Conservation (phyloP, 2,113 vertebrate species). For the Eulemur rufifrons region DNA sequence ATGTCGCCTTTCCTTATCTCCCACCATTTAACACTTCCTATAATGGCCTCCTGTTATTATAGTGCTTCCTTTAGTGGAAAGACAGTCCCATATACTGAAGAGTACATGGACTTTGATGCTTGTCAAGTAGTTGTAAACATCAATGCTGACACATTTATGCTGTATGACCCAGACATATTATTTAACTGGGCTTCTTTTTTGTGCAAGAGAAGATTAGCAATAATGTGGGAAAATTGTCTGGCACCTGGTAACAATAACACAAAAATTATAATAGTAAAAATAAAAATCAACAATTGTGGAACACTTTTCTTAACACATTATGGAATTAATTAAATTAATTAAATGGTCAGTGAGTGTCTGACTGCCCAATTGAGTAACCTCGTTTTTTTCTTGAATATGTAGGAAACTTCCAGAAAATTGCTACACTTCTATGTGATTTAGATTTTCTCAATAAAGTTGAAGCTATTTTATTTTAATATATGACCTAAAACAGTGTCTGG, state of each 20-base stretch:
- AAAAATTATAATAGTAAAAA: background rate
- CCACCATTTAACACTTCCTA: background rate
- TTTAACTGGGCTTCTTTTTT: background rate
- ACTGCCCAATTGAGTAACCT: background rate
- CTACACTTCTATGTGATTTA: background rate
- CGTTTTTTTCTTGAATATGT: background rate
- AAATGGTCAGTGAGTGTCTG: accelerated
- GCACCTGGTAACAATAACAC: background rate
- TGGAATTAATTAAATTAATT: background rate
- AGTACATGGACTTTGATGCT: background rate
- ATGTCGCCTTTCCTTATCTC: background rate
- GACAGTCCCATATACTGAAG: background rate
- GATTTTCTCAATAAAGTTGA: background rate
- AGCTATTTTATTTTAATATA: too few species aligned
- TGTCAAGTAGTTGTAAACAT: background rate
- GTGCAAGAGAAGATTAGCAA: background rate
- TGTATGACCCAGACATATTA: background rate
- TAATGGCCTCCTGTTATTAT: background rate
- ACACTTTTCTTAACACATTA: background rate
- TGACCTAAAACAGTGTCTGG: background rate
- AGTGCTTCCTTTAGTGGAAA: background rate
- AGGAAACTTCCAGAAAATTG: background rate
- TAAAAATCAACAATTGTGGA: background rate
- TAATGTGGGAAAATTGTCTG: background rate
- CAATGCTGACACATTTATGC: background rate